phyloP scores from a whole-genome alignment of 2,888 invertebrate species.

The Scaptomyza cyrtandrae region DNA sequence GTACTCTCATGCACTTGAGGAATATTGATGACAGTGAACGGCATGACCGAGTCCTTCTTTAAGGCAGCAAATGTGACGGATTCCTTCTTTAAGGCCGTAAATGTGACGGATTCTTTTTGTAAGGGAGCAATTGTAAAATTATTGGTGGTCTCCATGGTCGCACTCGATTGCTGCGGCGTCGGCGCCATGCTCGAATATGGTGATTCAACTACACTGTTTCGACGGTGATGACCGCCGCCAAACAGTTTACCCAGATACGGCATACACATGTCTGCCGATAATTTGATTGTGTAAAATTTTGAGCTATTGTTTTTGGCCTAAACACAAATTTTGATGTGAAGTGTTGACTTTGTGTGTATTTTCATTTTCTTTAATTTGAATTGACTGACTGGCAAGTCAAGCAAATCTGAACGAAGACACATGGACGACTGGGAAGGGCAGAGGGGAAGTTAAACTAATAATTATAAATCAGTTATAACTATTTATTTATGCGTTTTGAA shows the following conservation, averaged over 20 bases:
- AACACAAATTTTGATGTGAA: neutral
- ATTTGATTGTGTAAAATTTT: conserved; percentile 18
- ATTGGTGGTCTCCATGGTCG: conserved; percentile 16
- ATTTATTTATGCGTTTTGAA: neutral
- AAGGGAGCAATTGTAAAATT: too few relatives aligned
- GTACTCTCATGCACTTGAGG: neutral
- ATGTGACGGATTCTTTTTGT: neutral
- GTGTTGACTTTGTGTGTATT: neutral
- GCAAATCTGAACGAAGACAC: neutral
- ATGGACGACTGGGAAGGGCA: neutral
- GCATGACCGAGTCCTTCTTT: neutral
- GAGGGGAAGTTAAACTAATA: neutral
- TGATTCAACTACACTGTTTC: conserved; percentile 14
- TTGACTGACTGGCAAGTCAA: neutral
- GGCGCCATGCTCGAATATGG: conserved; percentile 42
- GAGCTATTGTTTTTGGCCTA: neutral
- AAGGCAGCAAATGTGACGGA: neutral
- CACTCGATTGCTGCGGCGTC: conserved; percentile 48
- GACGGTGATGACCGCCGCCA: conserved; percentile 26
- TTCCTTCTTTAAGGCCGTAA: neutral
- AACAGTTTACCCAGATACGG: conserved; percentile 56
- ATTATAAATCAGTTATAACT: neutral
- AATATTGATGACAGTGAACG: neutral
- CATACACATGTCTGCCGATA: conserved; percentile 51
- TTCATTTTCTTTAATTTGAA: neutral